Conservation (phyloP, 2,113 vertebrate genomes). For the Antechinus stuartii region DNA sequence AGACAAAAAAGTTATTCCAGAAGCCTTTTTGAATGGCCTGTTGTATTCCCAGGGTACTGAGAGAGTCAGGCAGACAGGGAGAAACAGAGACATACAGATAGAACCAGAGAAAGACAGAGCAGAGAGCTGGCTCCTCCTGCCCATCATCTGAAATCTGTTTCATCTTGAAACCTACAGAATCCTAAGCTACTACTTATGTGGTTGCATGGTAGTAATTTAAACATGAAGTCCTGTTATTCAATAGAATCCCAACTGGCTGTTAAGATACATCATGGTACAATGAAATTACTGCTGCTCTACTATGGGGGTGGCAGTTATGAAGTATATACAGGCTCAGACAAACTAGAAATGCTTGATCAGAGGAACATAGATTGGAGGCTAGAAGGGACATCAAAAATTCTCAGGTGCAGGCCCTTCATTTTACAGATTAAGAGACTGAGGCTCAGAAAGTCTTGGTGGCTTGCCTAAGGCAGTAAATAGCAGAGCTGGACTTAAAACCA, state of each 20-base stretch:
- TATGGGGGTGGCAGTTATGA: not conserved
- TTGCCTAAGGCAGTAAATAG: not conserved
- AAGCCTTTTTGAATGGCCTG: not conserved
- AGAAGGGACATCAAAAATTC: not conserved
- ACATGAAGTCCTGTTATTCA: slow-evolving; percentile 61
- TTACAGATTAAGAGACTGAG: not conserved
- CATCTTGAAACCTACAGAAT: slow-evolving; percentile 41
- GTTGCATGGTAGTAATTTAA: slow-evolving; percentile 55
- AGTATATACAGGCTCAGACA: not conserved
- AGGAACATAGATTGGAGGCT: not conserved
- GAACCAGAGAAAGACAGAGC: not conserved
- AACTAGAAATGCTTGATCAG: not conserved
- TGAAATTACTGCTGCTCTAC: slow-evolving; percentile 45
- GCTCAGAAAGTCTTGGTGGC: not conserved
- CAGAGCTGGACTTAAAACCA: not conserved
- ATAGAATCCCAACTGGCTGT: slow-evolving; percentile 64
- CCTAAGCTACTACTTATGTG: slow-evolving; percentile 40
- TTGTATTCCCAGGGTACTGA: not conserved
- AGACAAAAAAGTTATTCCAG: not conserved
- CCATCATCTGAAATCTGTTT: slow-evolving; percentile 41
- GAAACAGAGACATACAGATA: not conserved
- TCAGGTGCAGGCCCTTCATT: not conserved
- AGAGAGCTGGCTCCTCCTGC: not conserved
- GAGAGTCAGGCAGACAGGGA: not conserved
- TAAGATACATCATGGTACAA: slow-evolving; percentile 54